Percentiles rank a stretch among this genome's conserved stretches.
These are phyloP conservation scores for Cephus cinctus DNA, from an alignment of 1,140 invertebrate genomes.

Conservation along the genomic window DNA sequence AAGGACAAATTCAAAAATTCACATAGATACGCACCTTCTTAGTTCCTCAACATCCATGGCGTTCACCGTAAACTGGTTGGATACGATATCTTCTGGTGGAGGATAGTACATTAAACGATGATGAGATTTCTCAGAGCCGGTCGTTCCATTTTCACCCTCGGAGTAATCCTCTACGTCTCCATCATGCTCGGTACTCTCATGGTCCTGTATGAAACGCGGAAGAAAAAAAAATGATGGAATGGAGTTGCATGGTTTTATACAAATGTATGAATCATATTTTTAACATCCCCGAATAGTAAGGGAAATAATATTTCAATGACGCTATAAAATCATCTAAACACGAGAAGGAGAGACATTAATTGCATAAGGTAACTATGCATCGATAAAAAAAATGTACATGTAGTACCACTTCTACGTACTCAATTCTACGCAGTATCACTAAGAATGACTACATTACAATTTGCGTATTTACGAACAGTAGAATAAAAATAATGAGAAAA, in stretches of 20 bases:
- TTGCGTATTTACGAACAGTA: too few relatives aligned
- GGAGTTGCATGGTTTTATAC: too few relatives aligned
- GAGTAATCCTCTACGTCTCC: slow-evolving; percentile 85
- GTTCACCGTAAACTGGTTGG: slow-evolving; percentile 80
- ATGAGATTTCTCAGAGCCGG: slow-evolving; percentile 66
- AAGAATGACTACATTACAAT: too few relatives aligned
- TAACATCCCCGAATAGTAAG: background rate
- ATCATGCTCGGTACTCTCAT: slow-evolving; percentile 79
- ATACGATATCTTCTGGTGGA: slow-evolving; percentile 50
- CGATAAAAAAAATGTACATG: too few relatives aligned
- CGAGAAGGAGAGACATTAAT: too few relatives aligned
- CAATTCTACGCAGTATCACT: too few relatives aligned
- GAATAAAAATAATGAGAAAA: too few relatives aligned
- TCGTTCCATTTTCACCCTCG: slow-evolving; percentile 75
- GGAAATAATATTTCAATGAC: too few relatives aligned
- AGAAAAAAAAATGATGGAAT: slow-evolving; percentile 13
- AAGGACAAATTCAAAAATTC: slow-evolving; percentile 4
- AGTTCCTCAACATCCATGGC: slow-evolving; percentile 84
- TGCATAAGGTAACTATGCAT: too few relatives aligned
- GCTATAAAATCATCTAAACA: too few relatives aligned
- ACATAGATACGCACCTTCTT: slow-evolving; percentile 48
- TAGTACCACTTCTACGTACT: too few relatives aligned
- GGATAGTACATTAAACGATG: slow-evolving; percentile 59
- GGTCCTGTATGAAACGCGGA: slow-evolving; percentile 55
- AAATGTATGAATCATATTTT: background rate